Evolutionary conservation across 2,888 invertebrate species (phyloP).

Genomic region (Watsonalla cultraria): DNA sequence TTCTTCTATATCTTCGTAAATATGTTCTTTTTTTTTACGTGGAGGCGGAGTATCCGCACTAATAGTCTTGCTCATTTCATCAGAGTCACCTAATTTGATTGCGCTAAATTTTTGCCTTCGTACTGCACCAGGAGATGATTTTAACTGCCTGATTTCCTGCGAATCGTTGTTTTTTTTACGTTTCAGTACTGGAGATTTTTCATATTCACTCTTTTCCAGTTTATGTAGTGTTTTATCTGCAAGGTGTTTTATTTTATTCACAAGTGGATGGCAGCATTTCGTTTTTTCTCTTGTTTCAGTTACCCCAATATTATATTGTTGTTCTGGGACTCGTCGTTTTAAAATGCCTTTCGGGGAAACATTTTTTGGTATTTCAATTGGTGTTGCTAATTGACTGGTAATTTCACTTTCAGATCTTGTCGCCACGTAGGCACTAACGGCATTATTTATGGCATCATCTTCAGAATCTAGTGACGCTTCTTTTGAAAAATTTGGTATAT

Average conservation of each 20-base stretch:
- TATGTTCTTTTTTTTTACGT: slow-evolving; percentile 78
- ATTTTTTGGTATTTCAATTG: slow-evolving; percentile 58
- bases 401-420: slow-evolving; percentile 55
- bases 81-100: slow-evolving; percentile 70
- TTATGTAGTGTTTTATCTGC: slow-evolving; percentile 80
- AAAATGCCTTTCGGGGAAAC: slow-evolving; percentile 75
- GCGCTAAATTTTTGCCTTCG: slow-evolving; percentile 74
- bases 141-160: slow-evolving; percentile 80
- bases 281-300: slow-evolving; percentile 72
- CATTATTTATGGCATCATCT: slow-evolving; percentile 54
- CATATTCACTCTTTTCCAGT: slow-evolving; percentile 63
- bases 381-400: slow-evolving; percentile 44
- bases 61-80: slow-evolving; percentile 73
- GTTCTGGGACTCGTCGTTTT: slow-evolving; percentile 69
- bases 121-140: slow-evolving; percentile 80
- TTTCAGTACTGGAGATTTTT: slow-evolving; percentile 60
- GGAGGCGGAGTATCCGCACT: slow-evolving; percentile 62
- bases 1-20: slow-evolving; percentile 81
- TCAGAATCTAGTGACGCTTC: slow-evolving; percentile 69
- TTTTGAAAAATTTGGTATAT: slow-evolving; percentile 73
- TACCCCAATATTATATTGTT: slow-evolving; percentile 55
- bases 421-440: slow-evolving; percentile 30
- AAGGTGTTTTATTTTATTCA: slow-evolving; percentile 81
- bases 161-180: slow-evolving; percentile 73
- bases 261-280: slow-evolving; percentile 80